Evolutionary conservation across 1,140 invertebrate genomes (phyloP), one percentile per base, ranked within the genome.

Genomic region (Drosophila ogumai): DNA sequence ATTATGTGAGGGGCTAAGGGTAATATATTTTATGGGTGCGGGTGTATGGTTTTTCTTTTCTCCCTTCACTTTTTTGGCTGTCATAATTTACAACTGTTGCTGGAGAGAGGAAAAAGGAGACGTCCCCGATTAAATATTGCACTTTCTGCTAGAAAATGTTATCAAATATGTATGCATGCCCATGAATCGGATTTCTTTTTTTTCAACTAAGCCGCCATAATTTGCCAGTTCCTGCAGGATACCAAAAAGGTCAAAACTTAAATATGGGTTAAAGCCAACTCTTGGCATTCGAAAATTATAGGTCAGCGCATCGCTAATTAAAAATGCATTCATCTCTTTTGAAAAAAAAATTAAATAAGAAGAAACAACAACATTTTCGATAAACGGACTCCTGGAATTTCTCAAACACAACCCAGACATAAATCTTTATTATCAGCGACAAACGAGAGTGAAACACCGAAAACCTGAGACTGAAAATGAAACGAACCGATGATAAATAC

Each of bases 381-480:
- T 76, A 72, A 76, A 41, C 41, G 47, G 12, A 56, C 66, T 67
- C 65, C 65, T 71, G 65, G 47, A 68, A 52, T 69, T 52, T 68
- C 41, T 57, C 31, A 28, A 22, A 31, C 56, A 15, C 46, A 25
- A n/a, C 19, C 22, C 52, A 59, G 69, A 65, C 82, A 85, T 85
- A 85, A 85, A 86, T 85, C 81, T 85, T 85, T 68, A 85, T 85
- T 85, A 85, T 73, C 81, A 69, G 32, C 66, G 75, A 80, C 81
- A 84, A 84, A 75, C 71, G 75, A 72, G 75, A 82, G 68, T 74
- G 79, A 82, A 71, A 75, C 49, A 82, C 60, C 66, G 32, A 73
- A 46, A 64, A 28, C 31, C 19, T 47, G 17, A 6, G 52, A 55
- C 52, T 5, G 52, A 38, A 55, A 55, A 55, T 8, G 52, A 57